These are phyloP conservation scores for Yponomeuta malinellus DNA, from an alignment of 2,888 invertebrate species.

Conservation along the genomic window DNA sequence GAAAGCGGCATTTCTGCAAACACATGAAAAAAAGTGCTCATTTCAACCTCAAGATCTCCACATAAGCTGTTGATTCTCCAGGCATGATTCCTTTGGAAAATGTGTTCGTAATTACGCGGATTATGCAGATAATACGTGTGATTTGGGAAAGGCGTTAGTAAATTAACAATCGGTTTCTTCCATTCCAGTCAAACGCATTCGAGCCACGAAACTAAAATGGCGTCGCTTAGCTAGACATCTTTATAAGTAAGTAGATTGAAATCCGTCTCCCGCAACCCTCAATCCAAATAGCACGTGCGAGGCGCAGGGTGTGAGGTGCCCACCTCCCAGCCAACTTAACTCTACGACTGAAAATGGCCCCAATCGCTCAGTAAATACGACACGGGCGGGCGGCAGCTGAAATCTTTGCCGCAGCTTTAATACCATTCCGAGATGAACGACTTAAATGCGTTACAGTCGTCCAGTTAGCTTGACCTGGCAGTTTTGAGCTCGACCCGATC, in stretches of 20 bases:
- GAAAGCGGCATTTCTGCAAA: too few species aligned
- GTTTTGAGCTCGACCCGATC: constrained; percentile 23
- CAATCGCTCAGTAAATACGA: constrained; percentile 18
- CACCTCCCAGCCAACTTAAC: constrained; percentile 26
- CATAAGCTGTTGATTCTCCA: too few species aligned
- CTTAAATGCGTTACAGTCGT: constrained; percentile 64
- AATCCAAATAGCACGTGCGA: constrained; percentile 30
- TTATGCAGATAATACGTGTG: too few species aligned
- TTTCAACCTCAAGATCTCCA: too few species aligned
- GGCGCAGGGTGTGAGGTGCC: constrained; percentile 33
- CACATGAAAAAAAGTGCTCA: too few species aligned
- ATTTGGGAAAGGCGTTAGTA: too few species aligned
- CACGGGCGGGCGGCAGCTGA: not conserved
- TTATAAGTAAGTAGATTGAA: constrained; percentile 6
- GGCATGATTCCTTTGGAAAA: too few species aligned
- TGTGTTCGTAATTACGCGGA: too few species aligned
- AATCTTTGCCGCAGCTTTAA: constrained; percentile 38
- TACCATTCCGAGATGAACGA: constrained; percentile 73
- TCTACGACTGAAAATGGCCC: constrained; percentile 22
- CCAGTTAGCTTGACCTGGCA: constrained; percentile 42
- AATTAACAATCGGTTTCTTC: not conserved
- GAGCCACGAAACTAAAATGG: not conserved
- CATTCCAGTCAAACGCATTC: not conserved
- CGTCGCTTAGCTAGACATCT: not conserved
- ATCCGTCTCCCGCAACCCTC: constrained; percentile 36